Base-by-base conservation (phyloP, 2,797 vertebrate genomes). In the Nannoperca australis region DNA sequence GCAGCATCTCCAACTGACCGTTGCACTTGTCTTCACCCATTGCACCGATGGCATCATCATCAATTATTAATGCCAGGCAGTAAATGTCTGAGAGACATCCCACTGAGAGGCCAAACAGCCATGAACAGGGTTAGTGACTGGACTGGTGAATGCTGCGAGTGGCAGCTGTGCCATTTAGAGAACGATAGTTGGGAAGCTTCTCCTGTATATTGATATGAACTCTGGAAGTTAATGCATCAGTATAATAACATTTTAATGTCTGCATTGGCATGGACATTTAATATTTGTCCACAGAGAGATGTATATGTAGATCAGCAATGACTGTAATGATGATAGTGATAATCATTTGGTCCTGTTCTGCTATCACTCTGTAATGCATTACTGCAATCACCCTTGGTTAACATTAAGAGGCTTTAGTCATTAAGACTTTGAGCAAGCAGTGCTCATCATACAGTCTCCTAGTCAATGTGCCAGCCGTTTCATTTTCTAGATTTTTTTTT, bases 201-300 rank as follows among this genome's bases (percentile, higher is more conserved):
- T 60, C 42, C 79, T 76, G 58, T 86, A 58, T 87, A 85, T 89
- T 85, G 87, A 92, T 91, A 89, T 92, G 89, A 91, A 88, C 90
- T 91, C 88, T 82, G 60, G 61, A 85, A 92, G 85, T 92, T 92
- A 92, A 94, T 94, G 91, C 88, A 92, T 94, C 91, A 91, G 83
- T 88, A 81, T 94, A 94, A 95, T 93, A 94, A 93, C 85, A 91
- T 93, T 95, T 93, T 94, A 94, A 96, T 95, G 94, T 94, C 88
- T 94, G 86, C 82, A 77, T 89, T 89, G 88, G 90, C 93, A 91
- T 42, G 67, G 79, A 82, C 91, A 87, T 93, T 95, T 91, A 79
- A 85, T 86, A 64, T 84, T 88, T 93, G 90, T 94, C 92, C 83
- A 85, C 67, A 89, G 88, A 90, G 92, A 88, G 84, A 95, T 89